phyloP scores from a whole-genome alignment of 2,797 vertebrate genomes.

The Parotocinclus haroldoi region DNA sequence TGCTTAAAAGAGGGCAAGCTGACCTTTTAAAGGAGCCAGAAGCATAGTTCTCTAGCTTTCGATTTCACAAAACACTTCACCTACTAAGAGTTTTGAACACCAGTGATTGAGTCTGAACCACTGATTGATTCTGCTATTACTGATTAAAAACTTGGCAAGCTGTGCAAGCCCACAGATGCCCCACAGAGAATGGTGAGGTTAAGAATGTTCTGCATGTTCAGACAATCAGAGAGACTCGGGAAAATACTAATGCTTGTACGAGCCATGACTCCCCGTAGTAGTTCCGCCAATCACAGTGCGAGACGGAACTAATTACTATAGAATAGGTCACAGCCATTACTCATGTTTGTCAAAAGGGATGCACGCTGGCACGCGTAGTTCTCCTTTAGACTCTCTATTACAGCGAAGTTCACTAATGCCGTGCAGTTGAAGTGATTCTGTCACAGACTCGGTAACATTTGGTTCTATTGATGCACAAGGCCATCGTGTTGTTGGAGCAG shows the following conservation, averaged over 20 bases:
- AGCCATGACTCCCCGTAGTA: slow-evolving; percentile 55
- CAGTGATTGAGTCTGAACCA: slow-evolving; percentile 52
- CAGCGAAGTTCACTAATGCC: slow-evolving; percentile 2
- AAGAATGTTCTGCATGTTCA: slow-evolving; percentile 49
- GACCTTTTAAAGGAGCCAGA: slow-evolving; percentile 42
- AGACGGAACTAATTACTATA: slow-evolving; percentile 63
- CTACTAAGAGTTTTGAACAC: neutral
- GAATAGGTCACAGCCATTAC: slow-evolving; percentile 59
- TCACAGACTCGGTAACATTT: slow-evolving; percentile 18
- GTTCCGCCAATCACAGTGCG: slow-evolving; percentile 57
- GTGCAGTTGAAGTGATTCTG: slow-evolving; percentile 1
- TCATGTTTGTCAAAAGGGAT: slow-evolving; percentile 54
- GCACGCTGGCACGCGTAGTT: slow-evolving; percentile 20
- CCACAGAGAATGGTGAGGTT: slow-evolving; percentile 47
- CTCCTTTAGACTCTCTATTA: neutral
- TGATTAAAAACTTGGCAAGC: slow-evolving; percentile 49
- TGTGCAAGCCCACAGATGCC: slow-evolving; percentile 24
- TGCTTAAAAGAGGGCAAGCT: slow-evolving; percentile 40
- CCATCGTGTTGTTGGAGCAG: slow-evolving; percentile 19
- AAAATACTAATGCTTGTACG: slow-evolving; percentile 65
- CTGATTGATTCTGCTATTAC: slow-evolving; percentile 54
- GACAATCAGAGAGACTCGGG: slow-evolving; percentile 55
- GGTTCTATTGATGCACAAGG: slow-evolving; percentile 28
- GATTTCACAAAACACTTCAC: slow-evolving; percentile 11
- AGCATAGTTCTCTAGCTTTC: slow-evolving; percentile 37